These are phyloP conservation scores for Stictonetta naevosa DNA, from an alignment of 2,113 vertebrate genomes.

Conservation along the genomic window DNA sequence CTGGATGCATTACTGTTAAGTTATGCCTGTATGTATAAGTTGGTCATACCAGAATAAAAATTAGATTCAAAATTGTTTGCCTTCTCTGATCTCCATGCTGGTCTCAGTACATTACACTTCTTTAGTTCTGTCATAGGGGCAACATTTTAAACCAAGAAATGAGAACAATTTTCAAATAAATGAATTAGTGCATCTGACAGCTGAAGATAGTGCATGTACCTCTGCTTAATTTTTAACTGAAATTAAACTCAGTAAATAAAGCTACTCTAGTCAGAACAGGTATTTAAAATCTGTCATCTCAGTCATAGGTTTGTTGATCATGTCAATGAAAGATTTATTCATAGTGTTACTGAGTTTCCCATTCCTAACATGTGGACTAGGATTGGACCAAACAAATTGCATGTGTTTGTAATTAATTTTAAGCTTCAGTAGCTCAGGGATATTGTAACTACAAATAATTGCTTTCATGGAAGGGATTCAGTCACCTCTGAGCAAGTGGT, in stretches of 20 bases:
- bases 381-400: neutral
- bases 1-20: neutral
- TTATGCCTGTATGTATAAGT: neutral
- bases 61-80: neutral
- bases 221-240: neutral
- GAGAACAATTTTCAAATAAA: neutral
- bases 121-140: neutral
- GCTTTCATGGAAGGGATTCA: neutral
- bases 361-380: neutral
- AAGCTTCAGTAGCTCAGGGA: neutral
- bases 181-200: neutral
- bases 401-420: neutral
- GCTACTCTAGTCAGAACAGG: neutral
- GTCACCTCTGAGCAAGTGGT: neutral
- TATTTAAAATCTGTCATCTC: neutral
- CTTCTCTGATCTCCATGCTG: neutral
- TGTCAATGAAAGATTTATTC: neutral
- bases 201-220: neutral
- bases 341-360: neutral
- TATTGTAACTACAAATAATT: neutral
- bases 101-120: neutral
- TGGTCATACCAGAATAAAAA: neutral
- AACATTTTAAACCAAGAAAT: neutral
- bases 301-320: neutral
- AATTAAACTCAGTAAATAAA: constrained; percentile 13